Base-by-base conservation (phyloP, 2,113 vertebrate species). In the Grammomys surdaster region DNA sequence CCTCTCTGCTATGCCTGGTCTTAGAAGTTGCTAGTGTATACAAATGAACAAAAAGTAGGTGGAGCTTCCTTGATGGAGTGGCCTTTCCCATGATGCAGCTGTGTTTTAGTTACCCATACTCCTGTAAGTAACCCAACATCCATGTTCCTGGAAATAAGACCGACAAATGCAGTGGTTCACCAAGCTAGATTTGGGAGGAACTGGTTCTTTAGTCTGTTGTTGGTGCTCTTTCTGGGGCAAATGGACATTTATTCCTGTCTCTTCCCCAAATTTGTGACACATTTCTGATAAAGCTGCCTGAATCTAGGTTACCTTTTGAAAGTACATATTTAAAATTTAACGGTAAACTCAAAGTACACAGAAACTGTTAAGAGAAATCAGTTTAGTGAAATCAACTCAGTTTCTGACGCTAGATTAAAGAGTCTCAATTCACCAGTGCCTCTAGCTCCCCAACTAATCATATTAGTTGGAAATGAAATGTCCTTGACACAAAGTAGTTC, bases 281-380 rank as follows among this genome's bases (percentile, higher is more conserved):
- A 11, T 67, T 48, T 69, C 84, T 51, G 43, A 48, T 92, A 78
- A 94, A 94, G 78, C 31, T 88, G 63, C 69, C 58, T 46, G 81
- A 31, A 85, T 65, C 14, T 46, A 43, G 58, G 26, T 65, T 63
- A 24, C 36, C 31, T 85, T 36, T 92, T 85, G 43, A 89, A 94
- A 33, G 58, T 81, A 78, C 17, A 7, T 46, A 31, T 85, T 85
- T 78, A 67, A 88, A 76, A 73, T 63, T 36, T 22, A 78, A 93
- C 33, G 33, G 20, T 77, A 72, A 75, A 85, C 3, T 17, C 65
- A 94, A 90, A 92, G 81, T 58, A 88, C 6, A 75, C 6, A 88
- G n/a, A 10, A 86, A 73, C 31, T 51, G 31, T 81, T 76, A 48
- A 48, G 58, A 48, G 46, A 48, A 48, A 5, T 48, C 46, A 48